A percentile compares a stretch with the other conserved stretches of the same genome.
These are phyloP conservation scores for Struthio camelus DNA, from an alignment of 2,113 vertebrate species.

Conservation along the genomic window DNA sequence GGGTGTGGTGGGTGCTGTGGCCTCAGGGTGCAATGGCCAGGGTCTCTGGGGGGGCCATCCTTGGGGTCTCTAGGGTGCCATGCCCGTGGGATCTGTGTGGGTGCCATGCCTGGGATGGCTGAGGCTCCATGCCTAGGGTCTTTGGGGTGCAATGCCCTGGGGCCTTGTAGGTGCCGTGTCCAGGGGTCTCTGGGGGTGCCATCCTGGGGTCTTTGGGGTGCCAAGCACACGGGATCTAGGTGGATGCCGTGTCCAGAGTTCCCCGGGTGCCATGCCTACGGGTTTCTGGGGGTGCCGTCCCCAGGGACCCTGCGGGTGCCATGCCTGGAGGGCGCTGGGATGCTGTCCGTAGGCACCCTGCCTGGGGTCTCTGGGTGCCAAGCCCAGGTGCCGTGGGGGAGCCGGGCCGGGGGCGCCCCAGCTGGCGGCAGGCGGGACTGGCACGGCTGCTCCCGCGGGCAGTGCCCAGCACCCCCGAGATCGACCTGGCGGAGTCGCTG, in stretches of 20 bases:
- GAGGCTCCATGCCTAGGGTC: background rate
- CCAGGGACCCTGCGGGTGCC: background rate
- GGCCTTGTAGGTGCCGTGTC: background rate
- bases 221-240: too few species aligned
- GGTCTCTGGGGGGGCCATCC: background rate
- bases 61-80: background rate
- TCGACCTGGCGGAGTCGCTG: conserved; percentile 85
- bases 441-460: background rate
- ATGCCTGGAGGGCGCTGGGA: background rate
- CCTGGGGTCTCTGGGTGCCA: background rate
- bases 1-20: background rate
- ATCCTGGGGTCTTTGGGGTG: rapidly evolving
- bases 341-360: background rate
- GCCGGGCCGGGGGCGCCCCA: background rate
- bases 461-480: conserved; percentile 92
- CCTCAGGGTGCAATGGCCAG: too few species aligned
- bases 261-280: background rate
- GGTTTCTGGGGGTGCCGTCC: background rate
- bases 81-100: background rate
- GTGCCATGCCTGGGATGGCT: background rate
- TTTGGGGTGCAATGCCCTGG: background rate
- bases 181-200: background rate
- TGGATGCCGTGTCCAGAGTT: background rate
- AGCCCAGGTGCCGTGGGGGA: background rate
- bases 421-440: background rate